A percentile compares a stretch with the other conserved stretches of the same genome.
Conservation (phyloP, 1,140 invertebrate species). For the Camponotus floridanus region DNA sequence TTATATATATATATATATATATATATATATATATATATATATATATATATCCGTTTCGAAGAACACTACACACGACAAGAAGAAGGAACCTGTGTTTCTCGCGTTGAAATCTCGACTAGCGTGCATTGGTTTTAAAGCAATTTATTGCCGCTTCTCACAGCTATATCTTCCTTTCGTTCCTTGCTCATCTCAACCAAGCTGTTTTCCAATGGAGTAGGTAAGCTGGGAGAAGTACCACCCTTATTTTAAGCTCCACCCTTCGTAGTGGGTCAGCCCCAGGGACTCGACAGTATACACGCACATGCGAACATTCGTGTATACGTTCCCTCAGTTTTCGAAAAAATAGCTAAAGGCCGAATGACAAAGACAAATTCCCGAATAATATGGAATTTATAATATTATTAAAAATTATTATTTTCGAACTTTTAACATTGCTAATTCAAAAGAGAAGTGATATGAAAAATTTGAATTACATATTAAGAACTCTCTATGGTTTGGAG, state of each 20-base stretch:
- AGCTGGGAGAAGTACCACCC: constrained; percentile 79
- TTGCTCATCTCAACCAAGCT: constrained; percentile 68
- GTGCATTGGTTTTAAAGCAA: neutral
- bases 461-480: neutral
- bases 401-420: neutral
- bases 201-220: constrained; percentile 72
- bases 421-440: neutral
- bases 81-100: neutral
- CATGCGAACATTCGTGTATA: constrained; percentile 42
- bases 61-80: too few species aligned
- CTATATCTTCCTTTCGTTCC: constrained; percentile 25
- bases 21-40: too few species aligned
- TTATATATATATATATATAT: too few species aligned
- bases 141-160: constrained; percentile 28
- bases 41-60: too few species aligned
- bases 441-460: neutral
- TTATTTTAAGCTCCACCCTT: constrained; percentile 85
- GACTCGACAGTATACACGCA: constrained; percentile 25
- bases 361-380: neutral
- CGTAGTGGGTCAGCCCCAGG: constrained; percentile 69
- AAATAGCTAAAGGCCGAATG: neutral
- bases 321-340: neutral
- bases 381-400: neutral
- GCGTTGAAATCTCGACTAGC: constrained; percentile 71
- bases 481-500: too few species aligned